phyloP scores from a whole-genome alignment of 2,888 invertebrate species.

The Auanema freiburgensis region DNA sequence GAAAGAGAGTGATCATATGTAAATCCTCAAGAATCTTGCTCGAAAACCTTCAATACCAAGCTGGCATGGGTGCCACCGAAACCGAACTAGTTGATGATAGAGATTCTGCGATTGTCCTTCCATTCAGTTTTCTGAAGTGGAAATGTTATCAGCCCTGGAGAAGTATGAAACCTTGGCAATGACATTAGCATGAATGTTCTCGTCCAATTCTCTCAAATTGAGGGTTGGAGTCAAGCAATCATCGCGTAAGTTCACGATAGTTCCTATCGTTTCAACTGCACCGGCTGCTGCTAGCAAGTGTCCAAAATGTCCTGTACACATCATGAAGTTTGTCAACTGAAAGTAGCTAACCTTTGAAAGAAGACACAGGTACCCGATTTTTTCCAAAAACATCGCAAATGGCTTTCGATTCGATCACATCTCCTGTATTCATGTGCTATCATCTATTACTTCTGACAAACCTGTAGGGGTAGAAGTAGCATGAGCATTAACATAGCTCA shows the following conservation, averaged over 20 bases:
- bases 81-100: conserved; percentile 94
- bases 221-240: conserved; percentile 83
- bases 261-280: conserved; percentile 85
- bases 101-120: conserved; percentile 67
- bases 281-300: conserved; percentile 96
- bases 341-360: conserved; percentile 34
- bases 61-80: conserved; percentile 95
- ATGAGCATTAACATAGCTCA: conserved; percentile 85
- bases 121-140: conserved; percentile 69
- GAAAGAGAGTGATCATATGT: too few relatives aligned
- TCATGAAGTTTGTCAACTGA: neutral
- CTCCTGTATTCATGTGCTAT: too few relatives aligned
- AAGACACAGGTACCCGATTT: conserved; percentile 35
- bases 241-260: conserved; percentile 78
- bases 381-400: conserved; percentile 29
- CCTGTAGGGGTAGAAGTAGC: conserved; percentile 89
- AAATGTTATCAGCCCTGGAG: neutral
- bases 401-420: conserved; percentile 67
- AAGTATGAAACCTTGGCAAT: neutral
- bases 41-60: conserved; percentile 20
- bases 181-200: conserved; percentile 1
- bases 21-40: neutral
- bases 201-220: conserved; percentile 75
- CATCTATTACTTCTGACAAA: neutral
- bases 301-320: conserved; percentile 81